A percentile compares a stretch with the other conserved stretches of the same genome.
phyloP scores from a whole-genome alignment of 2,113 vertebrate species.

The Paramormyrops kingsleyae region DNA sequence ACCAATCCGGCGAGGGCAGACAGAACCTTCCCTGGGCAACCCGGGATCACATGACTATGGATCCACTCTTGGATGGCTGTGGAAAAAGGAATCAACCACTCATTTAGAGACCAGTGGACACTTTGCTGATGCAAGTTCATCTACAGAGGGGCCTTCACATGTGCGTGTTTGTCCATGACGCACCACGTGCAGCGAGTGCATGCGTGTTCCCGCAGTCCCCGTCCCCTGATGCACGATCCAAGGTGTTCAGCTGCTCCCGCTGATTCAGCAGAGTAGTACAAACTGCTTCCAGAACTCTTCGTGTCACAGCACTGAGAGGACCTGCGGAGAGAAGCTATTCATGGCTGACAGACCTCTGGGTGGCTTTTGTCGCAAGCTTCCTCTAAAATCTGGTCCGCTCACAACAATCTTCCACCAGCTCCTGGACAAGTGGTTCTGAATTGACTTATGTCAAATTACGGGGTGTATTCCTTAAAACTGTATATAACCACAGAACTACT shows the following conservation, averaged over 20 bases:
- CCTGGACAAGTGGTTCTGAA: not conserved
- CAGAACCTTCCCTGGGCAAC: conserved; percentile 62
- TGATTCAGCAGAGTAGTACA: conserved; percentile 62
- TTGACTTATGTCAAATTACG: not conserved
- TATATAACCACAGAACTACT: not conserved
- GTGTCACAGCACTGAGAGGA: conserved; percentile 23
- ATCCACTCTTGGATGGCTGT: conserved; percentile 81
- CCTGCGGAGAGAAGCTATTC: conserved; percentile 45
- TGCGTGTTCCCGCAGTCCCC: conserved; percentile 93
- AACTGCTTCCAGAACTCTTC: conserved; percentile 55
- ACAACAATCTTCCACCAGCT: not conserved
- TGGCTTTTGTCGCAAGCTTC: not conserved
- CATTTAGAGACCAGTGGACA: not conserved
- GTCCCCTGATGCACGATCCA: conserved; percentile 79
- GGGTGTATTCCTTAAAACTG: not conserved
- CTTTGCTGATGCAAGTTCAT: not conserved
- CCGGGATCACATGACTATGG: conserved; percentile 43
- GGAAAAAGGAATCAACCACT: not conserved
- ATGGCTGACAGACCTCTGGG: not conserved
- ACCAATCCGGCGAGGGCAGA: conserved; percentile 65
- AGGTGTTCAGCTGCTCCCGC: conserved; percentile 74
- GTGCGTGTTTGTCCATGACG: not conserved
- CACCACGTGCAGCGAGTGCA: conserved; percentile 73
- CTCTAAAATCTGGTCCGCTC: not conserved
- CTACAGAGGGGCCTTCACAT: not conserved